These are phyloP conservation scores for Marmota flaviventris DNA, from an alignment of 2,113 vertebrate genomes.

Conservation along the genomic window DNA sequence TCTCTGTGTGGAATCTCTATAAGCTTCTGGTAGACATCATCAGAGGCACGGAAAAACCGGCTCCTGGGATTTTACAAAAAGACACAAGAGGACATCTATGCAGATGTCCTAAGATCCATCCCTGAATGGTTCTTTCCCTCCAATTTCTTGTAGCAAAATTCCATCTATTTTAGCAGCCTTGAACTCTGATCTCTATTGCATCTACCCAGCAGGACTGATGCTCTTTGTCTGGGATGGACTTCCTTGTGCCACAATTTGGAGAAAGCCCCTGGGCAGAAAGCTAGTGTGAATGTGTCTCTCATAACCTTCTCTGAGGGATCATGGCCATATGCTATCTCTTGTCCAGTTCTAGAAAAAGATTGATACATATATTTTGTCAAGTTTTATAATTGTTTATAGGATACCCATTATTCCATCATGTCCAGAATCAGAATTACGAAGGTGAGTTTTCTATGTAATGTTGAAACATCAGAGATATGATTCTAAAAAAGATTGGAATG, in stretches of 20 bases:
- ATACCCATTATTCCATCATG: neutral
- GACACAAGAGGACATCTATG: neutral
- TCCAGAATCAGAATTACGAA: neutral
- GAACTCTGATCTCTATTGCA: neutral
- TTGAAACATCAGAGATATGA: neutral
- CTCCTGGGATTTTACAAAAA: neutral
- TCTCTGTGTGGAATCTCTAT: neutral
- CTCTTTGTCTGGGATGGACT: neutral
- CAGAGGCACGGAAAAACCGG: neutral
- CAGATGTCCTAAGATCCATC: neutral
- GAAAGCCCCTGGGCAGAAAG: neutral
- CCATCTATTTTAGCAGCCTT: neutral
- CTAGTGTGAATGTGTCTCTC: neutral
- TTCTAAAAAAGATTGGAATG: neutral
- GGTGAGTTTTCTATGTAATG: neutral
- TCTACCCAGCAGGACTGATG: neutral
- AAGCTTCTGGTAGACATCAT: neutral
- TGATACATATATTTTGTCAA: neutral
- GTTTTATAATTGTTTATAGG: neutral
- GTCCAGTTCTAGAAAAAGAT: neutral
- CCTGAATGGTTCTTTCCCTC: neutral
- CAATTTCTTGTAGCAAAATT: neutral
- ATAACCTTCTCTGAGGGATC: neutral
- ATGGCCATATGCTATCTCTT: neutral
- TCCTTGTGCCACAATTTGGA: neutral